Base-by-base conservation (phyloP, 2,888 invertebrate species). In the Gerris lacustris region DNA sequence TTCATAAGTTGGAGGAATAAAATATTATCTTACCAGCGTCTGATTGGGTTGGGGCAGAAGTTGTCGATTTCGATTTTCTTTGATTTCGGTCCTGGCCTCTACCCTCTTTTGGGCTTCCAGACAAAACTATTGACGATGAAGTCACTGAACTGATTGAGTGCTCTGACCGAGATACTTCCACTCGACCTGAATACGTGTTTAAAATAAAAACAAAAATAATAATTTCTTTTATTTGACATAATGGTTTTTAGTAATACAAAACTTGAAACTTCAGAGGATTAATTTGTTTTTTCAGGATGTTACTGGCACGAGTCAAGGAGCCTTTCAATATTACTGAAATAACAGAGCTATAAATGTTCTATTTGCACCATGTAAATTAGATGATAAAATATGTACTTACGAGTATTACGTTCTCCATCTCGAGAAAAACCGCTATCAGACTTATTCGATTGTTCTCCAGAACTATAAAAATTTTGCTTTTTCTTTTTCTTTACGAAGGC, bases 151-250 rank as follows among this genome's bases (percentile, higher is more conserved):
- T 74, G 9, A 74, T 72, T 2, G 76, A 76, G 31, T 73, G 74
- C 68, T 75, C 75, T 7, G 74, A 74, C 43, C 74, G 71, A 2
- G 75, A 73, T 15, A 75, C 72, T 64, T 75, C 74, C 7, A 74
- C 74, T 44, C 74, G 73, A 63, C 74, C 75, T 75, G 72, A 45
- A 64, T 31, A 31, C 31, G 31, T 31, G 31, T 31, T 31, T 31
- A 31, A 31, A 31, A 31, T 31, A 31, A 31, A 31, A 31, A 2
- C 31, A 31, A 31, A 31, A 31, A 31, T 31, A 31, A 31, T 31
- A 31, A 31, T 31, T 31, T 31, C 31, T n/a, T n/a, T n/a, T n/a
- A n/a, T n/a, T n/a, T n/a, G n/a, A 31, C 31, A 2, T 2, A 31
- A 31, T 31, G 31, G 31, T 31, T 31, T 31, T 31, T 31, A 31